Percentiles rank a stretch among this genome's conserved stretches.
These are phyloP conservation scores for Corella eumyota DNA, from an alignment of 23 tunicate genomes.

Conservation along the genomic window DNA sequence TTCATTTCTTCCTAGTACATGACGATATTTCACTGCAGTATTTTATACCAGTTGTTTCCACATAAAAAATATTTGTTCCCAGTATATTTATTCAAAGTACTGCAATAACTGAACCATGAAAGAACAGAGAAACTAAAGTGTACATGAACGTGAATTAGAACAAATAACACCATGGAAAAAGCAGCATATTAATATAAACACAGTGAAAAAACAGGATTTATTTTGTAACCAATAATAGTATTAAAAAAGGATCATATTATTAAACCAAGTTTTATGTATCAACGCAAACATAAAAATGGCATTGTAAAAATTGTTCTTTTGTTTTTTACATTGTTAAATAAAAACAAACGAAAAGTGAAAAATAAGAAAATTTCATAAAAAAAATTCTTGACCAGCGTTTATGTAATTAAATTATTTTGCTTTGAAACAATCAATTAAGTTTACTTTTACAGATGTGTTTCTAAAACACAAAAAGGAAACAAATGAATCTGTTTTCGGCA, in stretches of 20 bases:
- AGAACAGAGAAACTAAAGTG: too few relatives aligned
- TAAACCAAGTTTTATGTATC: too few relatives aligned
- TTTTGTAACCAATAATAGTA: not conserved
- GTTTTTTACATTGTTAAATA: not conserved
- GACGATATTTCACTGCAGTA: slow-evolving; percentile 86
- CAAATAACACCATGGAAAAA: too few relatives aligned
- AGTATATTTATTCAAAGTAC: too few relatives aligned
- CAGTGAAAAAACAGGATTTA: not conserved
- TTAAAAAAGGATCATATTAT: too few relatives aligned
- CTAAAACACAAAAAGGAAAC: slow-evolving; percentile 58
- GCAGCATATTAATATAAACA: too few relatives aligned
- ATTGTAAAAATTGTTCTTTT: not conserved
- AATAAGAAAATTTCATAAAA: not conserved
- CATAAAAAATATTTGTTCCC: slow-evolving; percentile 2
- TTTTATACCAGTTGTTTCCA: slow-evolving; percentile 69
- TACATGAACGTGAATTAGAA: too few relatives aligned
- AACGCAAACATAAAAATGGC: not conserved
- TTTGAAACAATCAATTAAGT: slow-evolving; percentile 26
- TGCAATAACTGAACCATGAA: too few relatives aligned
- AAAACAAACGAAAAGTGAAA: not conserved
- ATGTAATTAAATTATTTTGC: too few relatives aligned
- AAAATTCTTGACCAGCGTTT: too few relatives aligned
- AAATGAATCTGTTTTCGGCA: slow-evolving; percentile 58
- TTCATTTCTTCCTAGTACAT: slow-evolving; percentile 78
- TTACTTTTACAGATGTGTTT: slow-evolving; percentile 38